Evolutionary conservation across 2,888 invertebrate species (phyloP), one percentile per base, ranked within the genome.

Genomic region (Tipula helvola): DNA sequence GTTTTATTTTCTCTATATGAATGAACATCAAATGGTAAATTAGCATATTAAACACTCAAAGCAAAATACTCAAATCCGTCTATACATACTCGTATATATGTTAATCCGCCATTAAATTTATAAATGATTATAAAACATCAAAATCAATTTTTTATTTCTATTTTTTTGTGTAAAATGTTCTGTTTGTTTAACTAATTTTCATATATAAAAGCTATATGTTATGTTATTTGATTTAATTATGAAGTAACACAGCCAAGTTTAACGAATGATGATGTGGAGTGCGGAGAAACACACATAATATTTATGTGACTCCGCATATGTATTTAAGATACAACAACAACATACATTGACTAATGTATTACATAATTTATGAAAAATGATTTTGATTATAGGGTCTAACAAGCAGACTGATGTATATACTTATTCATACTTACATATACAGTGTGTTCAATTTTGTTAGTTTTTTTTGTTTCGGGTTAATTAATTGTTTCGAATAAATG

Each of bases 341-440:
- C n/a, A 52, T 52, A 52, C 10, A 28, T 28, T 28, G 28, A 52
- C 52, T 10, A 16, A 52, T 7, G 7, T 39, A 39, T 28, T 28
- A 28, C 28, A 71, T 71, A 71, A 28, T 71, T 10, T 71, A 71
- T 71, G 71, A 71, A 28, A 71, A 71, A 71, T 71, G 71, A 71
- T 71, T 71, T 71, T 71, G 71, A 71, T 71, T 71, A 71, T 71
- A 71, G 71, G 71, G 71, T 71, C 71, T 71, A 71, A 71, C 71
- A 18, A 71, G 71, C 71, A 71, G 28, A 28, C 71, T 71, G 18
- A 57, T 10, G 57, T 57, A 16, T 18, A 18, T 57, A 57, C n/a
- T 2, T 57, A 57, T 18, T 1, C 28, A 52, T 28, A 71, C 71
- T 28, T 16, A 71, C 10, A 71, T 16, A 16, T 16, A 18, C 57